Base-by-base conservation (phyloP, 1,140 invertebrate genomes). In the Aphelinus atriplicis region DNA sequence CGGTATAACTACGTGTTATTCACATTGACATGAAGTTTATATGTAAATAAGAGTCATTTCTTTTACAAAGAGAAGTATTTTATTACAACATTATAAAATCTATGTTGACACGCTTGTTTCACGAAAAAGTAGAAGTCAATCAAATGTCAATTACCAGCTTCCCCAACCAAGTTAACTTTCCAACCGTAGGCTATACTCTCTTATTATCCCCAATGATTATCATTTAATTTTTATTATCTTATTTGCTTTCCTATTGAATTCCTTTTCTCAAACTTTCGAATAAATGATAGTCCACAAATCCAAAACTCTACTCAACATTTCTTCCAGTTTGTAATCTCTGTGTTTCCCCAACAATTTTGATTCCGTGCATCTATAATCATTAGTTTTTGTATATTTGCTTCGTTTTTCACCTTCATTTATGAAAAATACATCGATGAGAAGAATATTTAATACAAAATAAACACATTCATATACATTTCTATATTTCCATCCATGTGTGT, bases 31-130 rank as follows among this genome's bases (percentile, higher is more conserved):
- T 53, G 51, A 9, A 9, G 4, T 53, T 4, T 53, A 53, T 53
- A 53, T 9, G 4, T 53, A 53, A 53, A 53, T 7, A 55, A 4
- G 51, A 55, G 47, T 61, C 10, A 42, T 46, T 3, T 74, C 63
- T 63, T 74, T 46, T 81, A 82, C 75, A 76, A 81, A 84, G 81
- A 83, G 75, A 82, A 82, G 77, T 80, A 71, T 79, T 83, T 86
- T 86, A 85, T 86, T 86, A 85, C 82, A 86, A 85, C 81, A 82
- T 85, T 86, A 86, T 84, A 86, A 86, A 86, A 85, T 84, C 82
- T 84, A 85, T 82, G 80, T 76, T 78, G 79, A 83, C 80, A 83
- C 62, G 68, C 26, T 47, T 75, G 78, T 66, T 75, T 73, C 74
- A 80, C 79, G 74, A 77, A 81, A 79, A 81, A 80, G 77, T 82